Conservation (phyloP, 2,888 invertebrate genomes). For the Epirrhoe alternata region DNA sequence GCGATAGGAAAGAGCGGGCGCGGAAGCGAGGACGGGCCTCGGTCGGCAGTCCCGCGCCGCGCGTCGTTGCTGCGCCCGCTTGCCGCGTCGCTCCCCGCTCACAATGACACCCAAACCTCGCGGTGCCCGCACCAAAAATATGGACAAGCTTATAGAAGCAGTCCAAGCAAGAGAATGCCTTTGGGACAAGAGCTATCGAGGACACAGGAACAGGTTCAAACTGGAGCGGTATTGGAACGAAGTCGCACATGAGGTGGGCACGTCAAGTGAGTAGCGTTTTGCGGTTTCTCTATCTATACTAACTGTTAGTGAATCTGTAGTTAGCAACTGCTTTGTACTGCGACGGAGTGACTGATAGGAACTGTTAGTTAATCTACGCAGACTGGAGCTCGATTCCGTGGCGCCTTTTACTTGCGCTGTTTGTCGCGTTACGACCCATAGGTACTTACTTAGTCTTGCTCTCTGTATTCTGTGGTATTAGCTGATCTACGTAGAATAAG, state of each 20-base stretch:
- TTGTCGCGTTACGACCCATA: background rate
- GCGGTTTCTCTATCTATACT: constrained; percentile 30
- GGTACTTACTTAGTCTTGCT: too few relatives aligned
- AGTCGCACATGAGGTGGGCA: constrained; percentile 77
- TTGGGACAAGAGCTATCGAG: constrained; percentile 79
- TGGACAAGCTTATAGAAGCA: constrained; percentile 79
- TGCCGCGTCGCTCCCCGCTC: constrained; percentile 68
- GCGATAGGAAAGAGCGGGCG: constrained; percentile 56
- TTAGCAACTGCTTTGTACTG: constrained; percentile 20
- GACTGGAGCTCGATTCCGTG: background rate
- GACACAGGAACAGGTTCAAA: constrained; percentile 77
- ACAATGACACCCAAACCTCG: constrained; percentile 69
- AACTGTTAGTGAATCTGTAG: constrained; percentile 20
- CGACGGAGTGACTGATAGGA: background rate
- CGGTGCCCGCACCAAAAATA: constrained; percentile 72
- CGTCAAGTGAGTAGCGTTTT: constrained; percentile 74
- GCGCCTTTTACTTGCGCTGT: background rate
- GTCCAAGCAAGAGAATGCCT: constrained; percentile 79
- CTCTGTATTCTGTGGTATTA: too few relatives aligned
- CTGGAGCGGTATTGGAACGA: constrained; percentile 81
- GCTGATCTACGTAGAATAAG: background rate
- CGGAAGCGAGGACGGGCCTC: constrained; percentile 55
- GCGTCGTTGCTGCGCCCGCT: constrained; percentile 58
- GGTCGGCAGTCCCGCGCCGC: constrained; percentile 62
- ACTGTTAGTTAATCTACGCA: constrained; percentile 2